Evolutionary conservation across 2,113 vertebrate genomes (phyloP), one percentile per base, ranked within the genome.

Genomic region (Hyaena hyaena): DNA sequence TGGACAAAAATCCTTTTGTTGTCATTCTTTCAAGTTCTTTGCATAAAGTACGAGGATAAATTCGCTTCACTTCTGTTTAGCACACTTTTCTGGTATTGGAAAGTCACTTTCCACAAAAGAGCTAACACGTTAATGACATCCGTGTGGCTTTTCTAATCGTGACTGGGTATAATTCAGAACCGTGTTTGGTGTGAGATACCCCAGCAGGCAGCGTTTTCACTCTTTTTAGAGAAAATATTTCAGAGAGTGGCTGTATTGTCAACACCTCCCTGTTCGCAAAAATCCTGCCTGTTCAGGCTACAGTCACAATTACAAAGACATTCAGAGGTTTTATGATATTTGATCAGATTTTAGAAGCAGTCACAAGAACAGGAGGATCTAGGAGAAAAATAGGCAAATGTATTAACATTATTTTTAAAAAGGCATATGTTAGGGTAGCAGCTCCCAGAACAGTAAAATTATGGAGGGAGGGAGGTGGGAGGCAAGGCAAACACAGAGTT

Each of bases 171-270:
- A 80, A 76, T 63, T 86, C 66, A 48, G 48, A 96, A 80, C 63
- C 48, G 21, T 11, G n/a, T 76, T 43, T 94, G 89, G 55, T 69
- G 94, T 61, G 86, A 90, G 86, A 69, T 50, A 35, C n/a, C 43
- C 90, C 92, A 81, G 77, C 82, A 81, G 76, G 43, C 71, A 85
- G 65, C 76, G 85, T 65, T 96, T 90, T 90, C 76, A 96, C 63
- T 90, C 83, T 76, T 87, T 93, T 63, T n/a, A 90, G 95, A 65
- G 89, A 86, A 92, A 84, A 69, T 66, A 86, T 73, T 92, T 94
- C 74, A 83, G n/a, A 87, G 85, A 89, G 10, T 68, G 68, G 39
- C 53, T 68, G 12, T 71, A 39, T 39, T 63, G 58, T 93, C 80
- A 96, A 35, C 35, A 90, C 80, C 45, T 90, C 39, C 61, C 14